phyloP scores from a whole-genome alignment of 2,113 vertebrate species.

The Heterotilapia buettikoferi region DNA sequence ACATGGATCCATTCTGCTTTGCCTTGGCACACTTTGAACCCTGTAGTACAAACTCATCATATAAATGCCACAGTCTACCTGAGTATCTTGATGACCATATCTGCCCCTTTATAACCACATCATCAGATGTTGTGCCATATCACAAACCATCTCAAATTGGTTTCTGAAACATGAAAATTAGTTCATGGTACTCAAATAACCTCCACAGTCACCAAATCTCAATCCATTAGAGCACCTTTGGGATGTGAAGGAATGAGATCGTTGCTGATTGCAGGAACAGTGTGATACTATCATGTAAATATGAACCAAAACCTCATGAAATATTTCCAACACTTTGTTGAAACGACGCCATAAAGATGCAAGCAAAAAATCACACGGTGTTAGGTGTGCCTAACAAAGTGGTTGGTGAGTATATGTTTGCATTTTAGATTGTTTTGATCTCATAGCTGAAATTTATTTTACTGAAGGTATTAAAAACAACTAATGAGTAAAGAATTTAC shows the following conservation, averaged over 20 bases:
- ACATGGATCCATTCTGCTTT: neutral
- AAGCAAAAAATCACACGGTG: neutral
- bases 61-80: neutral
- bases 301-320: neutral
- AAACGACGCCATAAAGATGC: neutral
- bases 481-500: neutral
- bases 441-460: neutral
- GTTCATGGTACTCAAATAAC: neutral
- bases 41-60: neutral
- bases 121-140: neutral
- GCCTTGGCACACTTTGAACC: neutral
- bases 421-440: neutral
- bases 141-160: neutral
- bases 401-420: neutral
- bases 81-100: neutral
- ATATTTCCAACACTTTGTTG: neutral
- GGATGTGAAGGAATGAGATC: rapidly evolving
- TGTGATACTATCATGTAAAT: neutral
- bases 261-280: neutral
- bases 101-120: neutral
- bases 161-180: neutral
- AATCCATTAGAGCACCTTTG: neutral
- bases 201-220: neutral
- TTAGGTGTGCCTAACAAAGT: neutral
- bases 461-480: neutral